phyloP scores from a whole-genome alignment of 2,888 invertebrate species.

The Drosophila melanosoma region DNA sequence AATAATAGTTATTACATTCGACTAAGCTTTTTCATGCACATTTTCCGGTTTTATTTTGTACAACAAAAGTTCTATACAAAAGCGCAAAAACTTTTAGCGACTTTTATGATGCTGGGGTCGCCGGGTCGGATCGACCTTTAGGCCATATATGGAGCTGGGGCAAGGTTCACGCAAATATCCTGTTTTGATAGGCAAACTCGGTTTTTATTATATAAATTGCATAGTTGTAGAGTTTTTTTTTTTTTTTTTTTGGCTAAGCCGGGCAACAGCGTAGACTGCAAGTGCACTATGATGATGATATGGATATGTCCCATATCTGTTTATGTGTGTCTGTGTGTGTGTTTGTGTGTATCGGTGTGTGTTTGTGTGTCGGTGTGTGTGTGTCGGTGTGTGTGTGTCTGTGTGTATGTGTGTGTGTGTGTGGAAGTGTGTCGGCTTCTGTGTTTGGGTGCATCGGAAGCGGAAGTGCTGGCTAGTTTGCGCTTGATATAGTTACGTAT shows the following conservation, averaged over 20 bases:
- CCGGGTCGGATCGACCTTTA: constrained; percentile 13
- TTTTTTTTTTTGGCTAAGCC: constrained; percentile 54
- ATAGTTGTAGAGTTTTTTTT: constrained; percentile 50
- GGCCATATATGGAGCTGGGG: constrained; percentile 3
- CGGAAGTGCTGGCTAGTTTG: constrained; percentile 83
- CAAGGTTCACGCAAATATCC: constrained; percentile 64
- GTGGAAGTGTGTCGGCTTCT: constrained; percentile 27
- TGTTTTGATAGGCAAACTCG: constrained; percentile 70
- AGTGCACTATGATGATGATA: constrained; percentile 40
- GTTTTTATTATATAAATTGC: constrained; percentile 75
- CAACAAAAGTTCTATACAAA: constrained; percentile 57
- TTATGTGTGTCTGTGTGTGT: neutral
- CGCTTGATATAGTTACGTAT: constrained; percentile 73
- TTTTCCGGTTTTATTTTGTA: constrained; percentile 37
- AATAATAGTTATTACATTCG: constrained; percentile 65
- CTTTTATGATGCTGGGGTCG: constrained; percentile 59
- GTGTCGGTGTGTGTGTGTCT: neutral
- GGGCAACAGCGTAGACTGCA: constrained; percentile 67
- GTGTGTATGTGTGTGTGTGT: constrained; percentile 4
- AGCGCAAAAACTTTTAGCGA: constrained; percentile 61
- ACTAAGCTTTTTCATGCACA: constrained; percentile 59
- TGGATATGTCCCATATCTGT: constrained; percentile 32
- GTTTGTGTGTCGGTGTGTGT: neutral
- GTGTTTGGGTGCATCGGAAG: constrained; percentile 74
- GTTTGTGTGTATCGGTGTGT: neutral